These are phyloP conservation scores for Poliocrania exsul DNA, from an alignment of 2,797 vertebrate genomes.

Conservation along the genomic window DNA sequence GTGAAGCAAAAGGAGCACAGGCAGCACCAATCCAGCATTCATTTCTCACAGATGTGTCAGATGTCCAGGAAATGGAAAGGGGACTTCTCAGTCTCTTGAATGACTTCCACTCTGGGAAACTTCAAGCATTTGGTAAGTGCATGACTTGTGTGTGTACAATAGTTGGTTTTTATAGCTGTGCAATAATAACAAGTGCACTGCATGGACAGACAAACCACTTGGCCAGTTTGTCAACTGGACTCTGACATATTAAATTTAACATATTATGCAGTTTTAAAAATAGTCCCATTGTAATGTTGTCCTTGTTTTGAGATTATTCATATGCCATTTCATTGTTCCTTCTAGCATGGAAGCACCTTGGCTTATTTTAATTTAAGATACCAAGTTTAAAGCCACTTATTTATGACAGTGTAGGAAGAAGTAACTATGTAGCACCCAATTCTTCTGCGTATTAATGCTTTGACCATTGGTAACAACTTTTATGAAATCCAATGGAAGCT, in stretches of 20 bases:
- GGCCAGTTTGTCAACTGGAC: neutral
- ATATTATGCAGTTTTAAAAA: neutral
- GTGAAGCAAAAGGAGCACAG: constrained; percentile 80
- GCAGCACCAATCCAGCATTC: constrained; percentile 90
- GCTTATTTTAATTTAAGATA: neutral
- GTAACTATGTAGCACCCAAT: neutral
- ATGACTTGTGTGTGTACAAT: neutral
- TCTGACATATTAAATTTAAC: neutral
- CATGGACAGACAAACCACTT: neutral
- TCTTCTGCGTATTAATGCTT: neutral
- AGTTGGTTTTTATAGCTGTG: neutral
- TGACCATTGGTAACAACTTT: neutral
- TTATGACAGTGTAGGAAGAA: neutral
- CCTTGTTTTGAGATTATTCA: neutral
- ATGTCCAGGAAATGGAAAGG: constrained; percentile 98
- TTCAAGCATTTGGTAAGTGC: constrained; percentile 91
- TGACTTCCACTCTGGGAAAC: constrained; percentile 97
- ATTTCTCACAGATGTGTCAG: constrained; percentile 96
- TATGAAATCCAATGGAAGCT: neutral
- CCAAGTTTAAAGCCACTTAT: neutral
- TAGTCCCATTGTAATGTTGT: neutral
- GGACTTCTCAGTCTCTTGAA: constrained; percentile 94
- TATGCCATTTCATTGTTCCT: neutral
- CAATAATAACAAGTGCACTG: neutral
- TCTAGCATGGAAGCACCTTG: neutral